These are phyloP conservation scores for Connochaetes taurinus DNA, from an alignment of 2,113 vertebrate genomes.

Conservation along the genomic window DNA sequence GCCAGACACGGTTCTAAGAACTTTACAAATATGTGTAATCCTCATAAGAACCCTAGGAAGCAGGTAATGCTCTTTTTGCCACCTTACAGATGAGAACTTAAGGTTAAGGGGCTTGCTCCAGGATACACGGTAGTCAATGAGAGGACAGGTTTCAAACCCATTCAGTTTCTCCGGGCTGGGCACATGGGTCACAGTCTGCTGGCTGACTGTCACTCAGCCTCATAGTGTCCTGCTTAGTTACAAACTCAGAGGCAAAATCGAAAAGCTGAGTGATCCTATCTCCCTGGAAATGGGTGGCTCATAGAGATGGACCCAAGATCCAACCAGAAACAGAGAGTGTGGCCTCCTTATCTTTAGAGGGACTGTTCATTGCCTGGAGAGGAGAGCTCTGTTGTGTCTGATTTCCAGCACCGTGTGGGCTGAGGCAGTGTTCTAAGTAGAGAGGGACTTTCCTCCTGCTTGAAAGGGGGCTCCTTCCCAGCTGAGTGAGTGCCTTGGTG, in stretches of 20 bases:
- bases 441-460: background rate
- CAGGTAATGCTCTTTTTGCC: background rate
- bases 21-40: background rate
- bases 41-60: background rate
- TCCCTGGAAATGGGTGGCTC: background rate
- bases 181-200: background rate
- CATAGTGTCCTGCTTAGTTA: background rate
- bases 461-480: too few relatives aligned
- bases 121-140: too few relatives aligned
- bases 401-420: background rate
- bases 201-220: background rate
- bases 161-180: background rate
- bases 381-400: background rate
- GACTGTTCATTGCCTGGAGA: rapidly evolving
- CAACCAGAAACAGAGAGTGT: rapidly evolving
- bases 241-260: background rate
- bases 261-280: background rate
- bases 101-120: too few relatives aligned
- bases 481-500: rapidly evolving
- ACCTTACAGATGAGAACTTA: background rate
- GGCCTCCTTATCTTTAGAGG: background rate
- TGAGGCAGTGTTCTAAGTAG: background rate
- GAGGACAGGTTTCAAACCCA: background rate
- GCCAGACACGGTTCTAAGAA: background rate
- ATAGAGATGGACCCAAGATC: background rate